phyloP scores from a whole-genome alignment of 2,797 vertebrate genomes.

The Buceros bicornis region DNA sequence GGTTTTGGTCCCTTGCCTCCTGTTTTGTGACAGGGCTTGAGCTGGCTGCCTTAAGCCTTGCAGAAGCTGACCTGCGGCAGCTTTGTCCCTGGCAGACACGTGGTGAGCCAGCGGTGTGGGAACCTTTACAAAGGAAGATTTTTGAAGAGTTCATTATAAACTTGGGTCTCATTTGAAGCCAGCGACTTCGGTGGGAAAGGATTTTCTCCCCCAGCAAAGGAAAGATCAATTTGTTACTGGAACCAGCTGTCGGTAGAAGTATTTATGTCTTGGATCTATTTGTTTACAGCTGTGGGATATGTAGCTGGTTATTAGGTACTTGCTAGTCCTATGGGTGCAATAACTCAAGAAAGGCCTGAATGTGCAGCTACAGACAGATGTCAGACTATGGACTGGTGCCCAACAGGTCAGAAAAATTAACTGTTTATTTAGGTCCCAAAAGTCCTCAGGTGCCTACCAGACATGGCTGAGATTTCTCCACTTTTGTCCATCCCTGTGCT shows the following conservation, averaged over 20 bases:
- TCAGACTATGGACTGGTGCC: not conserved
- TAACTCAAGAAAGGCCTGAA: not conserved
- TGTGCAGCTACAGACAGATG: not conserved
- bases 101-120: not conserved
- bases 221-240: not conserved
- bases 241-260: not conserved
- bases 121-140: not conserved
- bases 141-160: not conserved
- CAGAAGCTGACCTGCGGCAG: not conserved
- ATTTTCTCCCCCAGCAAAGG: not conserved
- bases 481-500: not conserved
- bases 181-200: not conserved
- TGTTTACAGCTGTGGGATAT: not conserved
- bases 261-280: not conserved
- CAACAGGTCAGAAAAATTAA: not conserved
- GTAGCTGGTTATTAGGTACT: not conserved
- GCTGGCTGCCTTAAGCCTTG: not conserved
- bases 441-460: not conserved
- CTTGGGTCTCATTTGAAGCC: not conserved
- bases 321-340: not conserved
- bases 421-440: not conserved
- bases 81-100: not conserved
- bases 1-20: not conserved
- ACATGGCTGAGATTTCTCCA: not conserved
- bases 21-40: not conserved